A percentile compares a stretch with the other conserved stretches of the same genome.
Conservation (phyloP, 2,888 invertebrate species). For the Harpalus rufipes region DNA sequence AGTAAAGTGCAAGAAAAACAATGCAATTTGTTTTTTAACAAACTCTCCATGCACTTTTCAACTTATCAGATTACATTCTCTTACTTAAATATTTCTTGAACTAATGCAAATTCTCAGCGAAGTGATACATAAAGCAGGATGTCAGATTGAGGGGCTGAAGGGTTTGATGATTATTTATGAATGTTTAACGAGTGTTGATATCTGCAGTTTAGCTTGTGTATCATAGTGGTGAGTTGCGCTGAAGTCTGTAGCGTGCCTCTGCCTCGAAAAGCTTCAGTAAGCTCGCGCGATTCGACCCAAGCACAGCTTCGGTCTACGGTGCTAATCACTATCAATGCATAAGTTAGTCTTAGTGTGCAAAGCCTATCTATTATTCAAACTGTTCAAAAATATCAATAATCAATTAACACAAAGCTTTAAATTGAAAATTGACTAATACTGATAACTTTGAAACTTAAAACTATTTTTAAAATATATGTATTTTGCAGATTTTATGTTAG, state of each 20-base stretch:
- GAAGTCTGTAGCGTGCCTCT: neutral
- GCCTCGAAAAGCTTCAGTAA: slow-evolving; percentile 54
- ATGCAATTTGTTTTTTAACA: too few species aligned
- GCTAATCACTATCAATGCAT: neutral
- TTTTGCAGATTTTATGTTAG: neutral
- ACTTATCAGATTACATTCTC: too few species aligned
- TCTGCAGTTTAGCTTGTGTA: slow-evolving; percentile 43
- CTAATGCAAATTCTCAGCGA: too few species aligned
- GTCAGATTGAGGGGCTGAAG: neutral
- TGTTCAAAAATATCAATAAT: neutral
- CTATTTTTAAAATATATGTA: neutral
- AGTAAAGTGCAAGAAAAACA: too few species aligned
- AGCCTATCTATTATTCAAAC: neutral
- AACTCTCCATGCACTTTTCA: too few species aligned
- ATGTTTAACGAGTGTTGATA: neutral
- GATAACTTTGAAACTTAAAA: neutral
- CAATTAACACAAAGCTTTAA: neutral
- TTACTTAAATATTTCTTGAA: too few species aligned
- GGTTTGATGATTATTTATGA: neutral
- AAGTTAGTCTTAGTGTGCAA: neutral
- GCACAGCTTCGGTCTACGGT: neutral
- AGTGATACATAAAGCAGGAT: too few species aligned
- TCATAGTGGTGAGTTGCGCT: slow-evolving; percentile 14
- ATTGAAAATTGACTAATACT: neutral
- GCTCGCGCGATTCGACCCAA: slow-evolving; percentile 33